Conservation (phyloP, 2,113 vertebrate genomes). For the Columba janthina region DNA sequence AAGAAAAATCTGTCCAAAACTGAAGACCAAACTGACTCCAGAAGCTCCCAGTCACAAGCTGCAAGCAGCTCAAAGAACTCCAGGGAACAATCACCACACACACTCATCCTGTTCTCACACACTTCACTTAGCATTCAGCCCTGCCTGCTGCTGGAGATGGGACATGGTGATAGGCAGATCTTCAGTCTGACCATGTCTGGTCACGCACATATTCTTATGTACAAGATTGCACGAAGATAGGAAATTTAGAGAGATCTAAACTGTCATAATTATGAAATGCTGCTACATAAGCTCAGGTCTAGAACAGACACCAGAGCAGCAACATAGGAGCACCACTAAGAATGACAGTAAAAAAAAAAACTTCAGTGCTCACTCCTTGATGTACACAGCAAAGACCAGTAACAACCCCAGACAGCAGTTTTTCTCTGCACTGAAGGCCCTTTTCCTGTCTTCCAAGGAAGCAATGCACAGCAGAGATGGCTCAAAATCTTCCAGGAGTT, state of each 20-base stretch:
- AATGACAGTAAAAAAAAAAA: neutral
- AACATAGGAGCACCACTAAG: neutral
- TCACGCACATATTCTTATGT: fast-evolving
- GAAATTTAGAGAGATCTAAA: neutral
- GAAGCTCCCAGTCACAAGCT: neutral
- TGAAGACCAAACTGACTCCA: neutral
- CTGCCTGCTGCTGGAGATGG: neutral
- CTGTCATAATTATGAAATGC: neutral
- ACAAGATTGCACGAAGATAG: neutral
- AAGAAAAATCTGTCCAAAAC: neutral
- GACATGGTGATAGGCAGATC: neutral
- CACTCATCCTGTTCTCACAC: neutral
- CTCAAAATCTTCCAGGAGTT: neutral
- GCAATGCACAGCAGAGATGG: neutral
- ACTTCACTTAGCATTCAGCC: neutral
- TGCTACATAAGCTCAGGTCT: neutral
- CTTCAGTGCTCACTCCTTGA: neutral
- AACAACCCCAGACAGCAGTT: neutral
- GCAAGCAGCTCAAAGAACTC: neutral
- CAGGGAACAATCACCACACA: neutral
- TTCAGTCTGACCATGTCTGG: neutral
- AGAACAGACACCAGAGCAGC: neutral
- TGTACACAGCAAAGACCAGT: neutral
- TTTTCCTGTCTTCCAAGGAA: neutral
- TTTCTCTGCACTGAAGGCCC: neutral